phyloP scores from a whole-genome alignment of 2,797 vertebrate genomes.

The Linurgus olivaceus region DNA sequence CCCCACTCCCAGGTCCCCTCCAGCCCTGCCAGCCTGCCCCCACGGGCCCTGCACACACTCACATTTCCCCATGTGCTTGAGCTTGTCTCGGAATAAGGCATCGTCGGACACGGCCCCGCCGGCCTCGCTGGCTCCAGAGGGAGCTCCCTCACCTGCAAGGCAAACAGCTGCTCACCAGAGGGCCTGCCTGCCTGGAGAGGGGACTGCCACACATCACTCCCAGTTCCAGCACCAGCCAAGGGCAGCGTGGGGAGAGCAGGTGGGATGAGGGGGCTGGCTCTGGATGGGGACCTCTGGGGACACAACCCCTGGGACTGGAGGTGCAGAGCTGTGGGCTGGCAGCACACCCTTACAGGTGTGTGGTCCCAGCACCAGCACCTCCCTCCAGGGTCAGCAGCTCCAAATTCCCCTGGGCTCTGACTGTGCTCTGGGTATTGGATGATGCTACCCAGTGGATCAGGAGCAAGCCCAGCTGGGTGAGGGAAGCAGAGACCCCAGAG shows the following conservation, averaged over 20 bases:
- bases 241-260: background rate
- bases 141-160: conserved; percentile 75
- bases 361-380: background rate
- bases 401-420: background rate
- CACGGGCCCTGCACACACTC: conserved; percentile 57
- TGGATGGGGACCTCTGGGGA: background rate
- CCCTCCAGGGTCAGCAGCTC: background rate
- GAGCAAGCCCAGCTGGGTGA: background rate
- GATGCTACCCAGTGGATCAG: accelerated
- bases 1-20: background rate
- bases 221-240: background rate
- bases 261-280: background rate
- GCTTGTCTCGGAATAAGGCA: conserved; percentile 95
- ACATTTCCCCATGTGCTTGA: conserved; percentile 99
- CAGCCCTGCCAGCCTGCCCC: background rate
- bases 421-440: background rate
- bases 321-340: accelerated
- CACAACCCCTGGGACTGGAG: accelerated
- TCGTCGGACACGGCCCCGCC: conserved; percentile 86
- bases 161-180: background rate
- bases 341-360: background rate
- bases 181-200: accelerated
- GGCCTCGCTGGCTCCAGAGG: conserved; percentile 79
- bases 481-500: background rate
- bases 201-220: background rate